Evolutionary conservation across 2,888 invertebrate species (phyloP).

Genomic region (Acanthosepion lycidas): DNA sequence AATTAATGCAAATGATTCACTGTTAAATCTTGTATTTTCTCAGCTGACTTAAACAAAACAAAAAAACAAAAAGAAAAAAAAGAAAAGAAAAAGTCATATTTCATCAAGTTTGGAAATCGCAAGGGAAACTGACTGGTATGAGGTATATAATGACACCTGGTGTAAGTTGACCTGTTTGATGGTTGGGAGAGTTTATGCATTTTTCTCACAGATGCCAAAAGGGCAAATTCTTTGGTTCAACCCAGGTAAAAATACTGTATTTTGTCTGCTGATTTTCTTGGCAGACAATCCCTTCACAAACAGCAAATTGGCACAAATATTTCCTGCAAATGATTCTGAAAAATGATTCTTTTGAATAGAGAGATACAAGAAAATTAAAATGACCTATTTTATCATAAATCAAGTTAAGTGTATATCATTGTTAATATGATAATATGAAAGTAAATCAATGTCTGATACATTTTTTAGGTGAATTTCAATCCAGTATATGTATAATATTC

Average conservation of each 20-base stretch:
- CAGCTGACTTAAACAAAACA: neutral
- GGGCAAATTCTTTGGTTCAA: neutral
- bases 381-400: too few species aligned
- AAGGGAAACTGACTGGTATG: neutral
- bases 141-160: neutral
- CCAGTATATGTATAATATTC: too few species aligned
- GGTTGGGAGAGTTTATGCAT: neutral
- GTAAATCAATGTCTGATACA: too few species aligned
- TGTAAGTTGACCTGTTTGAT: neutral
- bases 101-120: neutral
- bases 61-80: neutral
- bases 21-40: neutral
- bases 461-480: too few species aligned
- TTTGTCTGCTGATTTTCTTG: neutral
- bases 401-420: too few species aligned
- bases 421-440: too few species aligned
- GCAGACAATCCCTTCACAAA: neutral
- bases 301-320: too few species aligned
- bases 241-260: neutral
- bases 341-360: too few species aligned
- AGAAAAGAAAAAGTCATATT: neutral
- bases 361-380: too few species aligned
- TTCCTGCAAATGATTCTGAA: too few species aligned
- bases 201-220: neutral
- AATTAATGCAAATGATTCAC: slow-evolving; percentile 10